phyloP scores from a whole-genome alignment of 2,888 invertebrate genomes.

The Agrochola litura region DNA sequence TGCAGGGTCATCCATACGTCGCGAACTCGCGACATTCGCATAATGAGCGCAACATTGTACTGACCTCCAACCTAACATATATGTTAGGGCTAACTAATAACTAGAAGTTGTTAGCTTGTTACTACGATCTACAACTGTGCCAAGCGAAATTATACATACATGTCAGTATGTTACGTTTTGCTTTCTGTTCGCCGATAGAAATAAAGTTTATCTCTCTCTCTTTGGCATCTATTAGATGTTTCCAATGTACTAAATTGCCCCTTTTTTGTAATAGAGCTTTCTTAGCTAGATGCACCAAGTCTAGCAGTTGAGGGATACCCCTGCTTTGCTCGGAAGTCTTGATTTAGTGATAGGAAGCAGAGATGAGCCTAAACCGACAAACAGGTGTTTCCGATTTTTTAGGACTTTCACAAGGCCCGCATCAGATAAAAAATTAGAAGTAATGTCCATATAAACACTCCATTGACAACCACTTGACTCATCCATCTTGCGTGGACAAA shows the following conservation, averaged over 20 bases:
- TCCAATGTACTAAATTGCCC: too few species aligned
- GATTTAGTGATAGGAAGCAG: too few species aligned
- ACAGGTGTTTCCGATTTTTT: not conserved
- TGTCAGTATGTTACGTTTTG: not conserved
- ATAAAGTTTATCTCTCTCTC: not conserved
- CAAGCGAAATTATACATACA: slow-evolving; percentile 15
- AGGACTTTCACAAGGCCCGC: not conserved
- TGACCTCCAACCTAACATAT: slow-evolving; percentile 73
- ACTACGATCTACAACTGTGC: slow-evolving; percentile 23
- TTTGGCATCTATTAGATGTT: not conserved
- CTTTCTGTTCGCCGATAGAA: not conserved
- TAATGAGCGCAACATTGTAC: slow-evolving; percentile 78
- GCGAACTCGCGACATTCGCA: slow-evolving; percentile 67
- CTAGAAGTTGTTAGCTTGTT: slow-evolving; percentile 45
- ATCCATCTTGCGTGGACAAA: not conserved
- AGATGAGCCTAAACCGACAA: not conserved
- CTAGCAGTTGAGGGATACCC: not conserved
- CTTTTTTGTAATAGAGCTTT: not conserved
- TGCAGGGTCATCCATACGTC: slow-evolving; percentile 64
- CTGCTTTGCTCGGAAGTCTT: not conserved
- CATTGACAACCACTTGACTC: not conserved
- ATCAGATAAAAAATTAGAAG: not conserved
- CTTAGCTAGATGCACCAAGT: not conserved
- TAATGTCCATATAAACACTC: not conserved
- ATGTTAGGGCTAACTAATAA: slow-evolving; percentile 43